Percentiles rank a stretch among this genome's conserved stretches.
Conservation (phyloP, 2,797 vertebrate genomes). For the Sebastes oblongus region DNA sequence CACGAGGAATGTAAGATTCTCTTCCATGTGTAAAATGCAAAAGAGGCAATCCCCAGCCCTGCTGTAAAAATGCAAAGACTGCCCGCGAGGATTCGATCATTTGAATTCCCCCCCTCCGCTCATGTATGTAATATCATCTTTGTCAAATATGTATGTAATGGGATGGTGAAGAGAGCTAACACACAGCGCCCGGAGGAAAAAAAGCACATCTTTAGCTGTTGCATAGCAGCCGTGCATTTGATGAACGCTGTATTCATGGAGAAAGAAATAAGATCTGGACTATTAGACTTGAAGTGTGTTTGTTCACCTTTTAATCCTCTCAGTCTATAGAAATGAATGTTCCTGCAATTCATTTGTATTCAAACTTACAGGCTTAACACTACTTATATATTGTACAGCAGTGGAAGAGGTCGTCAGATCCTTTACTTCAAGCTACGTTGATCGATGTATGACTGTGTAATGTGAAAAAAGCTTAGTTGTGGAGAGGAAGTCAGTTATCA, state of each 20-base stretch:
- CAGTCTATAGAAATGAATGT: neutral
- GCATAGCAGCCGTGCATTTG: conserved; percentile 23
- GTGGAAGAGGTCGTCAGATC: neutral
- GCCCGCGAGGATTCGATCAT: conserved; percentile 15
- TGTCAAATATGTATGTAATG: conserved; percentile 63
- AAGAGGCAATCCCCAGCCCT: neutral
- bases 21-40: conserved; percentile 35
- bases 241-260: conserved; percentile 8
- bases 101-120: conserved; percentile 8
- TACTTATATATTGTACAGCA: neutral
- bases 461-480: neutral
- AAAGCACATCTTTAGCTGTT: conserved; percentile 25
- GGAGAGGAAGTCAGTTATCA: neutral
- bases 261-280: conserved; percentile 17
- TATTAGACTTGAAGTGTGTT: conserved; percentile 19
- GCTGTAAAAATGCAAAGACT: conserved; percentile 45
- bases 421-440: neutral
- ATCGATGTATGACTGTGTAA: neutral
- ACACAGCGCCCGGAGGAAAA: conserved; percentile 1
- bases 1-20: conserved; percentile 50
- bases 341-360: neutral
- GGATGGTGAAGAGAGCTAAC: conserved; percentile 30
- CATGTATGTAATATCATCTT: conserved; percentile 50
- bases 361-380: neutral
- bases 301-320: conserved; percentile 16